Percentiles rank a stretch among this genome's conserved stretches.
These are phyloP conservation scores for Cyclargus thomasi DNA, from an alignment of 1,140 invertebrate species.

Conservation along the genomic window DNA sequence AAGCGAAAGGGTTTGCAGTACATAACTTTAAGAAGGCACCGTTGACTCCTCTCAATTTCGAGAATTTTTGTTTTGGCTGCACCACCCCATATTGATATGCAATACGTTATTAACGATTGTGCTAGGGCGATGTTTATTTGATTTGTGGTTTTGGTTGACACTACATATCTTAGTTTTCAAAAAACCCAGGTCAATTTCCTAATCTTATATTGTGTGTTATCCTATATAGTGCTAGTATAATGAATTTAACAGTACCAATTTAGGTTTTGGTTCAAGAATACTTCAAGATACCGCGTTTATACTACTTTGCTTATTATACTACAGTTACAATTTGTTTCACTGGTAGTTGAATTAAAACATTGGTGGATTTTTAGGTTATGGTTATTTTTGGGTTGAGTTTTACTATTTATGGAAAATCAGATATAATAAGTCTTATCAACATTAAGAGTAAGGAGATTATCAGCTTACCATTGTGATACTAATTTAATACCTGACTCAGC, in stretches of 20 bases:
- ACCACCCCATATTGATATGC: conserved; percentile 25
- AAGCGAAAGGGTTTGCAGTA: conserved; percentile 17
- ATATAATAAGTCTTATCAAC: conserved; percentile 21
- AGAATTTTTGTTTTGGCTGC: conserved; percentile 22
- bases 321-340: conserved; percentile 10
- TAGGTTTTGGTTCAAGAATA: conserved; percentile 23
- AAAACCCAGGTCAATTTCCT: conserved; percentile 26
- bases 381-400: conserved; percentile 15
- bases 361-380: conserved; percentile 23
- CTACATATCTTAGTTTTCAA: conserved; percentile 17
- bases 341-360: conserved; percentile 4
- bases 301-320: conserved; percentile 13
- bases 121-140: conserved; percentile 19
- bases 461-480: conserved; percentile 12
- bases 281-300: conserved; percentile 23
- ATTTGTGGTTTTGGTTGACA: conserved; percentile 17
- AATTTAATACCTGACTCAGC: conserved; percentile 9
- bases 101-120: conserved; percentile 22
- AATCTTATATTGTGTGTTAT: too few relatives aligned
- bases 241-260: conserved; percentile 23
- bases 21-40: conserved; percentile 20
- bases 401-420: conserved; percentile 13
- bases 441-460: conserved; percentile 22
- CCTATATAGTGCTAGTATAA: background rate
- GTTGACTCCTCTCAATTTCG: conserved; percentile 23